Base-by-base conservation (phyloP, 1,140 invertebrate genomes). In the Penaeus vannamei region DNA sequence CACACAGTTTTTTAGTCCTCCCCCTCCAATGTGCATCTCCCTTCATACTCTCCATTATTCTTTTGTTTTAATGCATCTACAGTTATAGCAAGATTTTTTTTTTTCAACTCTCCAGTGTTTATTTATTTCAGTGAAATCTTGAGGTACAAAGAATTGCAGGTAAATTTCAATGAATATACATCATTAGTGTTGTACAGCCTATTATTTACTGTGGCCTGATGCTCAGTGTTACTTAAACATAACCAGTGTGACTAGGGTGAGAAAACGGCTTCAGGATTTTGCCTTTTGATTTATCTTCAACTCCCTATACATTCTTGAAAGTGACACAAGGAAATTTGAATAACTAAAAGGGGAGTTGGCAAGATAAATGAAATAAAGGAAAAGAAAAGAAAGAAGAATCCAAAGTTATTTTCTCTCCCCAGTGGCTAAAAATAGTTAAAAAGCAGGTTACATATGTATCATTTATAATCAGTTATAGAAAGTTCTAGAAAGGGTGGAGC, bases 131-230 rank as follows among this genome's bases (percentile, higher is more conserved):
- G 82, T 85, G 87, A 89, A 89, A 89, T 89, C 87, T 89, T 89
- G 87, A 89, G 87, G 87, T 89, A 89, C 87, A 89, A 89, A 89
- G 87, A 89, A 89, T 85, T 89, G 87, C 87, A 89, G 87, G 87
- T 89, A 89, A 89, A 89, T 89, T 89, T 84, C 82, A 85, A 89
- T 89, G 82, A 84, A 89, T 89, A 89, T 89, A 89, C 87, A 89
- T 89, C 69, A 89, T 89, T 89, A 89, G 87, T 85, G 87, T 89
- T 89, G 82, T 85, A 89, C 87, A 89, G 87, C 59, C 76, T 89
- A 89, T 89, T 61, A 89, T 89, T 89, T 89, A 89, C 87, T 89
- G 83, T 89, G 69, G 87, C 87, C 87, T 84, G 83, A 85, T 83
- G 84, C 59, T 89, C 79, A 72, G 59, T 85, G 82, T 85, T 76